Base-by-base conservation (phyloP, 2,113 vertebrate genomes). In the Mandrillus leucophaeus region DNA sequence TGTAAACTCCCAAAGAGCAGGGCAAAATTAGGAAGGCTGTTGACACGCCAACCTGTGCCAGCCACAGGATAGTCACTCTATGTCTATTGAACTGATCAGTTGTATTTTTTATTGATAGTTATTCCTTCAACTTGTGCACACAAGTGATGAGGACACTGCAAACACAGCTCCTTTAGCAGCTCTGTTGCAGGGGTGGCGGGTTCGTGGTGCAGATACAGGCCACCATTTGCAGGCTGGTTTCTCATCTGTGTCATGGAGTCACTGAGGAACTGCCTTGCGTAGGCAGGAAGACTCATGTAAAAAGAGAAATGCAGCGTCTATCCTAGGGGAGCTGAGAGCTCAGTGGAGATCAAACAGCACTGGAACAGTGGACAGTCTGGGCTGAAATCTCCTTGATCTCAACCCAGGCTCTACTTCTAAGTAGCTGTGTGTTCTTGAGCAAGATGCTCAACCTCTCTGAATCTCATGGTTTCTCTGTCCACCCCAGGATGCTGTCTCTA, bases 131-230 rank as follows among this genome's bases (percentile, higher is more conserved):
- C n/a, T 18, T 55, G 14, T 16, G 45, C n/a, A 13, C 25, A n/a
- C 48, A 45, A 0, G 52, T 43, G 27, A 32, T 38, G 52, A 43
- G 17, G 14, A 48, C 32, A 14, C 64, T 32, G 16, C 52, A 48
- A 3, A 11, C 5, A 1, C 35, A 81, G 16, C 80, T 81, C 64
- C 88, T 73, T 50, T 5, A 30, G 88, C 30, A 57, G 43, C 3
- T 80, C 8, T 59, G 22, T 50, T 68, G 2, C 2, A 43, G 25
- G 95, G 68, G 30, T 0, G 52, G 18, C 6, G 0, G 61, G 61
- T 0, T 11, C 0, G 1, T 32, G 61, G 12, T 32, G 61, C 27
- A 64, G 61, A 14, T 32, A 25, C 0, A 11, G 30, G 13, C 32
- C 40, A 38, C 81, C 25, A 2, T 72, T 20, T 23, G 16, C 13